Conservation (phyloP, 2,113 vertebrate genomes). For the Daboia siamensis region DNA sequence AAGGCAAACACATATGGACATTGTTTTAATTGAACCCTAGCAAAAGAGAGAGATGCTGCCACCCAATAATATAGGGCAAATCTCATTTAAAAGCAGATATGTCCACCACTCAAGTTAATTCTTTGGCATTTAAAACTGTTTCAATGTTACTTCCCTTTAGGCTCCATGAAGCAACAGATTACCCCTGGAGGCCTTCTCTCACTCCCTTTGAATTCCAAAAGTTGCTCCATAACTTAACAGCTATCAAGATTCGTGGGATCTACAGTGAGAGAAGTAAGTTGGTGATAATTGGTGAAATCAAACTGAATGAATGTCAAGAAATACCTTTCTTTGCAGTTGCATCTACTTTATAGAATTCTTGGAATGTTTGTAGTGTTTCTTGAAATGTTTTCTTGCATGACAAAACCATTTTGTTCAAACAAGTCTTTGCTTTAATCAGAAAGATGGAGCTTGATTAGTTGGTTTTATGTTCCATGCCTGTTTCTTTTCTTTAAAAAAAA, state of each 20-base stretch:
- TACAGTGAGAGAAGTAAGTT: constrained; percentile 90
- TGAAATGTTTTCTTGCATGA: not conserved
- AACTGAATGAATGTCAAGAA: not conserved
- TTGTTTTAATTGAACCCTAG: not conserved
- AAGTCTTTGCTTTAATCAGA: not conserved
- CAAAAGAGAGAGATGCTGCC: not conserved
- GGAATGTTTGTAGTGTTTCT: not conserved
- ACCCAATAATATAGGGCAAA: not conserved
- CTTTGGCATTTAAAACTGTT: constrained; percentile 10
- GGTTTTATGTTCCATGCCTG: not conserved
- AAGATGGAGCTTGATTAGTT: not conserved
- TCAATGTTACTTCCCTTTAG: constrained; percentile 58
- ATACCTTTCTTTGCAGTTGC: not conserved
- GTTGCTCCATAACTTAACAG: constrained; percentile 90
- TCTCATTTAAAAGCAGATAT: constrained; percentile 15
- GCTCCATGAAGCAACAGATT: constrained; percentile 88
- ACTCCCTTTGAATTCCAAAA: constrained; percentile 90
- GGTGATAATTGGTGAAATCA: not conserved
- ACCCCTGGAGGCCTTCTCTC: constrained; percentile 88
- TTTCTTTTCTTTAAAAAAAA: not conserved
- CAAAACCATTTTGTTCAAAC: not conserved
- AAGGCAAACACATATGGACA: not conserved
- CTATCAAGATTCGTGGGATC: constrained; percentile 92
- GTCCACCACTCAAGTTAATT: constrained; percentile 22
- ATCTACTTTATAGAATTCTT: not conserved